A percentile compares a stretch with the other conserved stretches of the same genome.
Conservation (phyloP, 2,113 vertebrate genomes). For the Mesembrinibis cayennensis region DNA sequence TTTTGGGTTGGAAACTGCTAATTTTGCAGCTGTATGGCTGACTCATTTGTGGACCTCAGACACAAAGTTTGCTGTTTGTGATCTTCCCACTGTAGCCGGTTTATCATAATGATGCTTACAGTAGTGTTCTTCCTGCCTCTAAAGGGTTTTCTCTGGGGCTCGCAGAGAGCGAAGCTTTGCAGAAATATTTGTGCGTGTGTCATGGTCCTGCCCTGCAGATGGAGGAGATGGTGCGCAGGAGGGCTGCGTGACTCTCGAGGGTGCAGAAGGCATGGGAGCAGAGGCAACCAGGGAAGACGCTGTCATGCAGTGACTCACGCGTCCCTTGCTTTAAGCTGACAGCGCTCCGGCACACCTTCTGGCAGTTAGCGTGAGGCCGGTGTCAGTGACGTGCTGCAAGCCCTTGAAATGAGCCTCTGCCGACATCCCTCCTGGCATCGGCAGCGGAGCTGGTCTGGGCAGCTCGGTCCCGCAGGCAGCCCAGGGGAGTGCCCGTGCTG, state of each 20-base stretch:
- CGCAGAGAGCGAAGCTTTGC: neutral
- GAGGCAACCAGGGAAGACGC: neutral
- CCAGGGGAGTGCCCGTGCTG: too few species aligned
- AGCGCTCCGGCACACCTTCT: neutral
- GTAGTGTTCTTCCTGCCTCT: neutral
- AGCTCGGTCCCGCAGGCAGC: neutral
- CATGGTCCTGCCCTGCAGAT: neutral
- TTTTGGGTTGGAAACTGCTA: neutral
- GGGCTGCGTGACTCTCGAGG: neutral
- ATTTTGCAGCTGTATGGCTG: neutral
- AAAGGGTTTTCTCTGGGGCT: neutral
- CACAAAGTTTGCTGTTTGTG: neutral
- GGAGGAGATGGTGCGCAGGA: neutral
- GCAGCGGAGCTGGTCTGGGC: neutral
- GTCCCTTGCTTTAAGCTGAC: neutral
- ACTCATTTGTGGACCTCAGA: neutral
- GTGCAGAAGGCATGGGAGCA: neutral
- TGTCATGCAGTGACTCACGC: neutral
- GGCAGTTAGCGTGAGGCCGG: neutral
- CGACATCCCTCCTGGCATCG: neutral
- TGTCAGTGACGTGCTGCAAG: neutral
- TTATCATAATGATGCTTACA: neutral
- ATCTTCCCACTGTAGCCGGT: neutral
- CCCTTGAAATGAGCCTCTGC: neutral
- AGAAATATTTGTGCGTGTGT: neutral